These are phyloP conservation scores for Morus bassanus DNA, from an alignment of 2,797 vertebrate species.

Conservation along the genomic window DNA sequence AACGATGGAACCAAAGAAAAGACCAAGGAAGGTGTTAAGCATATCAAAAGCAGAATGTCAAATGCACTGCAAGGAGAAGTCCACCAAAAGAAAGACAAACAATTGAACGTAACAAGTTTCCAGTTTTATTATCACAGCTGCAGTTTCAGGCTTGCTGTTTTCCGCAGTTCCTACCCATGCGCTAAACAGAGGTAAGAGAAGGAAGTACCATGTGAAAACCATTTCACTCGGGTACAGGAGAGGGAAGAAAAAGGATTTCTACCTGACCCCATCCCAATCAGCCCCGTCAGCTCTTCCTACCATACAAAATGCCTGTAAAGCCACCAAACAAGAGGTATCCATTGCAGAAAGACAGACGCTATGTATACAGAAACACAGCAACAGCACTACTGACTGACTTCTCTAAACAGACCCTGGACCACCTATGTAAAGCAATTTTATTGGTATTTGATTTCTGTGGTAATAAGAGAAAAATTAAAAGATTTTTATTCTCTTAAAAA, in stretches of 20 bases:
- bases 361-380: neutral
- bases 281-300: neutral
- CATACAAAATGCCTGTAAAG: neutral
- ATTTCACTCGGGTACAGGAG: neutral
- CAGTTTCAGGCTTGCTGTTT: neutral
- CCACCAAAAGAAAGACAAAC: neutral
- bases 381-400: neutral
- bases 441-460: neutral
- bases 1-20: neutral
- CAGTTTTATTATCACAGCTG: constrained; percentile 40
- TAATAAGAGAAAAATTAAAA: neutral
- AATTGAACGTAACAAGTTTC: neutral
- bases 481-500: neutral
- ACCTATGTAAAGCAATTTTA: neutral
- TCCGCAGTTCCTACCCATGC: neutral
- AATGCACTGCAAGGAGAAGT: neutral
- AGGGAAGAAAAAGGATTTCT: neutral
- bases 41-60: neutral
- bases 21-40: neutral
- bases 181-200: neutral
- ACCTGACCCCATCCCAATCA: neutral
- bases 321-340: neutral
- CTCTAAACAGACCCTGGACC: neutral
- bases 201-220: neutral
- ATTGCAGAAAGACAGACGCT: neutral